Conservation (phyloP, 2,888 invertebrate genomes). For the Latheticus oryzae region DNA sequence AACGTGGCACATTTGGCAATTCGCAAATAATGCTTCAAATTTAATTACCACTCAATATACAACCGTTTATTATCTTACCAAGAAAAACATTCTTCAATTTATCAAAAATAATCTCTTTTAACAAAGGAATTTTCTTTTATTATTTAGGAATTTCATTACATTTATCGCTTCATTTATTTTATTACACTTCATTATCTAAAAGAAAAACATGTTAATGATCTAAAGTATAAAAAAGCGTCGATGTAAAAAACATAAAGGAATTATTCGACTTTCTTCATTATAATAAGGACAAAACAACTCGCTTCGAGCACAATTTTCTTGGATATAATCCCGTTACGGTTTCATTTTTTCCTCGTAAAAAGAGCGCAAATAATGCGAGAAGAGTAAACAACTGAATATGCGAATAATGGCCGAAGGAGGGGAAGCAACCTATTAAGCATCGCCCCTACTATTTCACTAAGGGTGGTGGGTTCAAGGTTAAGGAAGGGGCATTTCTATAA, state of each 20-base stretch:
- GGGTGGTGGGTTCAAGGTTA: too few relatives aligned
- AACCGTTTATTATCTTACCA: too few relatives aligned
- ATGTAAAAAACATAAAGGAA: conserved; percentile 19
- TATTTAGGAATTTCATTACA: conserved; percentile 33
- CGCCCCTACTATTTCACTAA: too few relatives aligned
- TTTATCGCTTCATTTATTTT: conserved; percentile 43
- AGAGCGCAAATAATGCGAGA: too few relatives aligned
- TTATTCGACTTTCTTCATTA: conserved; percentile 13
- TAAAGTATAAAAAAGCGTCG: conserved; percentile 4
- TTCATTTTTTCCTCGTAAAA: too few relatives aligned
- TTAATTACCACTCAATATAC: conserved; percentile 18
- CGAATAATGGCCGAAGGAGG: too few relatives aligned
- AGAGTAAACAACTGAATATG: too few relatives aligned
- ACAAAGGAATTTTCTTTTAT: conserved; percentile 41
- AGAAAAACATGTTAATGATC: conserved; percentile 31
- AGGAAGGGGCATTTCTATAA: too few relatives aligned
- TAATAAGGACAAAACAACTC: conserved; percentile 2
- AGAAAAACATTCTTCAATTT: too few relatives aligned
- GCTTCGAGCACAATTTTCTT: conserved; percentile 4
- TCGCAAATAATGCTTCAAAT: conserved; percentile 16
- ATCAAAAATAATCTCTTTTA: conserved; percentile 35
- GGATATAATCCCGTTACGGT: too few relatives aligned
- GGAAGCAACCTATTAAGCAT: too few relatives aligned
- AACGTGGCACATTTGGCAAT: conserved; percentile 8
- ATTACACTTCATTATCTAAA: conserved; percentile 38